Evolutionary conservation across 2,797 vertebrate genomes (phyloP), one percentile per base, ranked within the genome.

Genomic region (Anguilla marmorata): DNA sequence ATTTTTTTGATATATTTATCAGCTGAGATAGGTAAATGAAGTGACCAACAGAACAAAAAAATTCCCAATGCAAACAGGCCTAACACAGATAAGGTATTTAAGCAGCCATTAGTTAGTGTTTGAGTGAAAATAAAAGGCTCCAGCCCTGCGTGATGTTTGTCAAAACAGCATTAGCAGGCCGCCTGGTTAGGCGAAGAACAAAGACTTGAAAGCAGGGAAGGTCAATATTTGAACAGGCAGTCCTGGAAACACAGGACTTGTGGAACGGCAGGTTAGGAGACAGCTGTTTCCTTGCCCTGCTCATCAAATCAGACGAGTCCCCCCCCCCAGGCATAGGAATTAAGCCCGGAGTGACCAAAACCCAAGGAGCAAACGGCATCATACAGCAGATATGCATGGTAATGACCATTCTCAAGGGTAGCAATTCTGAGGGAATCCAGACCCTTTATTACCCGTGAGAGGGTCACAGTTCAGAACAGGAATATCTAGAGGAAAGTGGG

Each of bases 221-320:
- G 95, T 97, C 96, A 97, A 96, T 96, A 96, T 96, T 96, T 96
- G 94, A 86, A 92, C 93, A 94, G 90, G 94, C 92, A 91, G 90
- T 88, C 89, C 63, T 90, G 91, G 89, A 92, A 91, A 92, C 91
- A 91, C 89, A 88, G 86, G 86, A 89, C 84, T 89, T 85, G 72
- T 88, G 89, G 89, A 90, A 90, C 87, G 90, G 88, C 91, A 89
- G 92, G 89, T 83, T 88, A 90, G 91, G 92, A 86, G 92, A 94
- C 91, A 92, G 87, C 90, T 41, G 87, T 92, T 93, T 93, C 91
- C 92, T 90, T 86, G 89, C 91, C 93, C 80, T 12, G 14, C 30
- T 88, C 37, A 80, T 50, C 27, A 84, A 87, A 87, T 45, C 41
- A 80, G n/a, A 80, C 33, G 33, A 41, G 54, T 37, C 37, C 54